Conservation (phyloP, 2,113 vertebrate genomes). For the Lagopus muta region DNA sequence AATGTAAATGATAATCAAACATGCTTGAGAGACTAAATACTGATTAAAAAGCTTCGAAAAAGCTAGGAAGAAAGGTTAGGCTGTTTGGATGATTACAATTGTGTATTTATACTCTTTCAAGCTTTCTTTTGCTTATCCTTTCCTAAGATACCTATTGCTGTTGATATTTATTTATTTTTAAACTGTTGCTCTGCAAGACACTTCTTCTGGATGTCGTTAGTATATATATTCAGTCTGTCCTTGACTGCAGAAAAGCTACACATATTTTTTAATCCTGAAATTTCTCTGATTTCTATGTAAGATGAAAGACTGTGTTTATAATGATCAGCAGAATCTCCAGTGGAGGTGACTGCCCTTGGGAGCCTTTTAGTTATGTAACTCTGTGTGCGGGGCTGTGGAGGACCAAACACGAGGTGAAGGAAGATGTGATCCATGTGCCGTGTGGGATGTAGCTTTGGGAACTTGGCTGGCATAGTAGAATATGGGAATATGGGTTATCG, state of each 20-base stretch:
- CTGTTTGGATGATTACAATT: neutral
- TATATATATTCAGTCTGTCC: neutral
- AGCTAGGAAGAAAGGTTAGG: neutral
- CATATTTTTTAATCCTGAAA: neutral
- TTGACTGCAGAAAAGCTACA: neutral
- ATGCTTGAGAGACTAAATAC: neutral
- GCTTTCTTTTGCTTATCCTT: neutral
- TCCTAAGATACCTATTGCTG: slow-evolving; percentile 7
- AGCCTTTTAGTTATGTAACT: neutral
- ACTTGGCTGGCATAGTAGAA: neutral
- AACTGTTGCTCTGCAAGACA: neutral
- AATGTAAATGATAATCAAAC: neutral
- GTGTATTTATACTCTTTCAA: neutral
- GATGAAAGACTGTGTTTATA: neutral
- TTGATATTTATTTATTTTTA: slow-evolving; percentile 11
- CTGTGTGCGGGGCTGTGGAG: neutral
- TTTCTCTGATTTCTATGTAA: neutral
- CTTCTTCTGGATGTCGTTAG: neutral
- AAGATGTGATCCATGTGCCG: neutral
- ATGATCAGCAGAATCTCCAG: neutral
- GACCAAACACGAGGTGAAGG: neutral
- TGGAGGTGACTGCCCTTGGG: neutral
- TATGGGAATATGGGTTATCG: neutral
- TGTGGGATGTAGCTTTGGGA: neutral
- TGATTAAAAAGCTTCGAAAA: slow-evolving; percentile 27